Conservation (phyloP, 2,113 vertebrate species). For the Willisornis vidua region DNA sequence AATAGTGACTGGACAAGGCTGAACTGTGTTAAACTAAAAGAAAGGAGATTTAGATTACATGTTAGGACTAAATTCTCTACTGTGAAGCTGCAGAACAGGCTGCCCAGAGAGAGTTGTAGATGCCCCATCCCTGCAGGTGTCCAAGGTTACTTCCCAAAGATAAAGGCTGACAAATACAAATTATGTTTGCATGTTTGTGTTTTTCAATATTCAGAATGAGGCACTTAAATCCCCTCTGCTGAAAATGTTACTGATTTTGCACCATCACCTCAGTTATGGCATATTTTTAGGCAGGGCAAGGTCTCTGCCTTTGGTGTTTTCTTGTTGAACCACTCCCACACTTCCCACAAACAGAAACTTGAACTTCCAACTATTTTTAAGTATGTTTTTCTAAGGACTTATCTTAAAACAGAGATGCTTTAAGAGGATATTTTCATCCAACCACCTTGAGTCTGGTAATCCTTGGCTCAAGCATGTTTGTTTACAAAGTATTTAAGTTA, state of each 20-base stretch:
- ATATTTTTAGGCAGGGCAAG: background rate
- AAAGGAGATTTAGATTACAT: background rate
- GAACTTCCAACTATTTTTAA: background rate
- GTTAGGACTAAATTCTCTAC: background rate
- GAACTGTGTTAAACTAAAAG: background rate
- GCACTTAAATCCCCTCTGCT: background rate
- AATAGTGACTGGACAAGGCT: background rate
- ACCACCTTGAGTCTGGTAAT: background rate
- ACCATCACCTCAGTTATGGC: background rate
- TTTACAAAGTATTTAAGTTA: background rate
- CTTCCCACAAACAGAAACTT: constrained; percentile 2
- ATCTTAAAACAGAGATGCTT: background rate
- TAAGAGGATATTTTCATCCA: background rate
- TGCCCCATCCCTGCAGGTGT: background rate
- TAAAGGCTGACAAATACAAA: background rate
- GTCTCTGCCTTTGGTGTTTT: background rate
- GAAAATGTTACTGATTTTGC: background rate
- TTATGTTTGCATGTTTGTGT: background rate
- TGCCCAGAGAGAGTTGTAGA: background rate
- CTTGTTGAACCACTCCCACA: background rate
- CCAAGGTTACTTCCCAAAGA: background rate
- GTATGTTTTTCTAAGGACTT: constrained; percentile 13
- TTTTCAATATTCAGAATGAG: background rate
- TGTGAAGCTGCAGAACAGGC: background rate
- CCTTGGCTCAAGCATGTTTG: background rate